Conservation (phyloP, 2,113 vertebrate genomes). For the Sprattus sprattus region DNA sequence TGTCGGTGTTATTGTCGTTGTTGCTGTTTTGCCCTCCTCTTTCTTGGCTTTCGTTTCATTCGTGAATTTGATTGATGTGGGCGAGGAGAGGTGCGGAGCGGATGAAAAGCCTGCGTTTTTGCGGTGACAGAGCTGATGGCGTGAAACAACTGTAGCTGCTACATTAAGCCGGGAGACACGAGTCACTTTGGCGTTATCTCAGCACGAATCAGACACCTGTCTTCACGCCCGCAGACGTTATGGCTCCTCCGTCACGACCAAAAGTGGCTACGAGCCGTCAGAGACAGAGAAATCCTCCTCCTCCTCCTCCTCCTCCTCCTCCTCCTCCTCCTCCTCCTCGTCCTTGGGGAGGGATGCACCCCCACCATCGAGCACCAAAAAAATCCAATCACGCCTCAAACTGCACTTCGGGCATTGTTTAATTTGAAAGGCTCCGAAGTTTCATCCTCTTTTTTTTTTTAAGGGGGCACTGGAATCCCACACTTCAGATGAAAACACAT, state of each 20-base stretch:
- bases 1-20: conserved; percentile 30
- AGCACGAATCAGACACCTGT: conserved; percentile 66
- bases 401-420: conserved; percentile 43
- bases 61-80: conserved; percentile 57
- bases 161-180: conserved; percentile 62
- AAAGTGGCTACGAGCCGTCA: conserved; percentile 6
- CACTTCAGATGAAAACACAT: conserved; percentile 19
- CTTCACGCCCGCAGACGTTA: conserved; percentile 64
- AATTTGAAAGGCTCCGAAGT: conserved; percentile 32
- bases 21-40: conserved; percentile 17
- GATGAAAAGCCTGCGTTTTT: conserved; percentile 47
- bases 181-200: conserved; percentile 63
- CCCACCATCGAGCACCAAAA: background rate
- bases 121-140: conserved; percentile 64
- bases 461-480: background rate
- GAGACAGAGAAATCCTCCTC: conserved; percentile 34
- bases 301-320: background rate
- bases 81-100: conserved; percentile 51
- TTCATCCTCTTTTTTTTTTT: background rate
- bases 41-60: conserved; percentile 34
- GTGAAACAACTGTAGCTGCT: conserved; percentile 63
- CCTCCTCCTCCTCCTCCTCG: background rate
- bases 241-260: conserved; percentile 27
- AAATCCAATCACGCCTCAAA: conserved; percentile 31
- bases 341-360: background rate